These are phyloP conservation scores for Pogonocherus hispidulus DNA, from an alignment of 2,888 invertebrate genomes.

Conservation along the genomic window DNA sequence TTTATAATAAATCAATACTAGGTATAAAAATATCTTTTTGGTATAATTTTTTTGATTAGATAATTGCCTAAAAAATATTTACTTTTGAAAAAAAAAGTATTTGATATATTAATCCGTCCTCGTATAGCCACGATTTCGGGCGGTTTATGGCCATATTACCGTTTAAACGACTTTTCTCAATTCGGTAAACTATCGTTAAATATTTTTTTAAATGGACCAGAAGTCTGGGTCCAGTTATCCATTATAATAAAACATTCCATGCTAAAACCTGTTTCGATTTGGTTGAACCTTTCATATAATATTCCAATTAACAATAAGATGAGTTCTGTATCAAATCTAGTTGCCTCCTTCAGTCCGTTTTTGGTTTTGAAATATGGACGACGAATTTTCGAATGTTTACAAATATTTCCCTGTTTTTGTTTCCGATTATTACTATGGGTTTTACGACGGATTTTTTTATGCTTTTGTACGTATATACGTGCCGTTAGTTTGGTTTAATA, in stretches of 20 bases:
- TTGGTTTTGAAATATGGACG: slow-evolving; percentile 3
- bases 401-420: background rate
- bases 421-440: slow-evolving; percentile 35
- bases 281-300: background rate
- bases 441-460: slow-evolving; percentile 50
- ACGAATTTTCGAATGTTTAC: background rate
- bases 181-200: slow-evolving; percentile 8
- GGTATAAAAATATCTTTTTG: too few relatives aligned
- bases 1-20: too few relatives aligned
- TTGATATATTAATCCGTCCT: too few relatives aligned
- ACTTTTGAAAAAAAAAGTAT: too few relatives aligned
- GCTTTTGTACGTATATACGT: slow-evolving; percentile 38
- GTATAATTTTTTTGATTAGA: too few relatives aligned
- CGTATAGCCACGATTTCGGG: too few relatives aligned
- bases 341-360: background rate
- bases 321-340: slow-evolving; percentile 13
- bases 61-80: too few relatives aligned
- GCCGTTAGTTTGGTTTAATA: background rate
- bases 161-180: slow-evolving; percentile 9
- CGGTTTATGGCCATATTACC: too few relatives aligned
- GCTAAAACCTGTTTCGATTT: slow-evolving; percentile 7
- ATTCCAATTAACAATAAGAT: slow-evolving; percentile 20
- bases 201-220: slow-evolving; percentile 3
- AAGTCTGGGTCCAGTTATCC: slow-evolving; percentile 5
- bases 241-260: slow-evolving; percentile 16